Evolutionary conservation across 2,797 vertebrate species (phyloP), one percentile per base, ranked within the genome.

Genomic region (Podarcis lilfordi): DNA sequence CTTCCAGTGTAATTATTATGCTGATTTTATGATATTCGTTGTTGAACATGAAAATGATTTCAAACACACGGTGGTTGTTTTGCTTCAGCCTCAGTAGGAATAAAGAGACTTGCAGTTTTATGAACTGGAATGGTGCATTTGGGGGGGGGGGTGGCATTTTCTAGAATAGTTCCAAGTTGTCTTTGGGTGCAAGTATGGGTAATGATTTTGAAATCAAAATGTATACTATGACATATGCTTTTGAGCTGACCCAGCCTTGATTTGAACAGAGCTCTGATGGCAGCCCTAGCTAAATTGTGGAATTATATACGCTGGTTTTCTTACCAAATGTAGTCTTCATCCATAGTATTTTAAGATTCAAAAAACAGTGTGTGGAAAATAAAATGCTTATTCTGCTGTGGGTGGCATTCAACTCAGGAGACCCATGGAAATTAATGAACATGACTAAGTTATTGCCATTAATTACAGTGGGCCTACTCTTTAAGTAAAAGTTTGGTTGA

Each of bases 1-100:
- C 72, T 81, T 69, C 43, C 45, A 55, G 19, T 61, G 72, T 76
- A 89, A 43, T 75, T 80, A 75, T 85, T 84, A 66, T 21, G 78
- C 80, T 82, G 86, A 77, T 88, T 88, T 87, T 68, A 77, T 88
- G 72, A 68, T 66, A 66, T 76, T 50, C 71, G 4, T 75, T 66
- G 43, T 50, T 68, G 61, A 83, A 76, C 50, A 66, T 80, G 40
- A 66, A 75, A 74, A 74, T 4, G 1, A 40, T 80, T 35, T 75
- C 82, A 81, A 64, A 85, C 23, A 23, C 32, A 81, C 71, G 15
- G 5, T 76, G 43, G 21, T 21, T 59, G 35, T 55, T 88, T 71
- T 81, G 32, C 45, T 80, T 64, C 23, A 40, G 37, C 75, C 59
- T 82, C 35, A 21, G 21, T 45, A n/a, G 72, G 74, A 69, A 10